phyloP scores from a whole-genome alignment of 1,140 invertebrate genomes.

The Dufourea novaeangliae region DNA sequence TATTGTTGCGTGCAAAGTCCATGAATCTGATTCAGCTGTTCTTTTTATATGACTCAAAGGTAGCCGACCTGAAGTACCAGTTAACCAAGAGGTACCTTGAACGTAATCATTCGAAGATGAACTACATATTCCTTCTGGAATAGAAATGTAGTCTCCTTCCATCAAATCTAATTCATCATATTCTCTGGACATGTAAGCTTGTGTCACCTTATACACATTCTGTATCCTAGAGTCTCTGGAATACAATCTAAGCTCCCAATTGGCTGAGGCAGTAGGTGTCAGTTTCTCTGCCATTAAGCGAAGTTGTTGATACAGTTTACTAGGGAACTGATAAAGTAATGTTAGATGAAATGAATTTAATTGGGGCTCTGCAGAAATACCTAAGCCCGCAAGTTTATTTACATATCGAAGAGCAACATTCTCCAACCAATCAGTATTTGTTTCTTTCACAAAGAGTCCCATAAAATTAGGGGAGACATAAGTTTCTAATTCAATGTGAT shows the following conservation, averaged over 20 bases:
- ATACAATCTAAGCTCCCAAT: slow-evolving; percentile 93
- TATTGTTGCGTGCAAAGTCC: slow-evolving; percentile 91
- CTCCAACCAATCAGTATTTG: slow-evolving; percentile 89
- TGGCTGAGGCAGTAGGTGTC: slow-evolving; percentile 84
- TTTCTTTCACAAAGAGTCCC: slow-evolving; percentile 91
- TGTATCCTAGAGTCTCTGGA: slow-evolving; percentile 89
- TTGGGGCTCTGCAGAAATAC: slow-evolving; percentile 87
- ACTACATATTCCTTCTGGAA: slow-evolving; percentile 87
- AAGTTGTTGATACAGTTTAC: slow-evolving; percentile 86
- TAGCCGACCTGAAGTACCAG: slow-evolving; percentile 89
- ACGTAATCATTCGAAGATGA: slow-evolving; percentile 92
- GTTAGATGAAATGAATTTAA: slow-evolving; percentile 93
- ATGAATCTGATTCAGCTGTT: slow-evolving; percentile 93
- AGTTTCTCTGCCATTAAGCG: slow-evolving; percentile 88
- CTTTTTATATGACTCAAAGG: slow-evolving; percentile 91
- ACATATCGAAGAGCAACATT: slow-evolving; percentile 89
- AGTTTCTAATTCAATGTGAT: slow-evolving; percentile 87
- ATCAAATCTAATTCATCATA: slow-evolving; percentile 92
- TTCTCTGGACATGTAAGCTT: slow-evolving; percentile 88
- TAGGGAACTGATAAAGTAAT: slow-evolving; percentile 92
- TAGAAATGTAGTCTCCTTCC: slow-evolving; percentile 92
- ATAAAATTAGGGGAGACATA: slow-evolving; percentile 94
- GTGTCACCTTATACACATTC: slow-evolving; percentile 90
- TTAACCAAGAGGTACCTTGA: slow-evolving; percentile 93
- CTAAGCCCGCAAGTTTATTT: slow-evolving; percentile 88